These are phyloP conservation scores for Eupithecia dodoneata DNA, from an alignment of 2,888 invertebrate species.

Conservation along the genomic window DNA sequence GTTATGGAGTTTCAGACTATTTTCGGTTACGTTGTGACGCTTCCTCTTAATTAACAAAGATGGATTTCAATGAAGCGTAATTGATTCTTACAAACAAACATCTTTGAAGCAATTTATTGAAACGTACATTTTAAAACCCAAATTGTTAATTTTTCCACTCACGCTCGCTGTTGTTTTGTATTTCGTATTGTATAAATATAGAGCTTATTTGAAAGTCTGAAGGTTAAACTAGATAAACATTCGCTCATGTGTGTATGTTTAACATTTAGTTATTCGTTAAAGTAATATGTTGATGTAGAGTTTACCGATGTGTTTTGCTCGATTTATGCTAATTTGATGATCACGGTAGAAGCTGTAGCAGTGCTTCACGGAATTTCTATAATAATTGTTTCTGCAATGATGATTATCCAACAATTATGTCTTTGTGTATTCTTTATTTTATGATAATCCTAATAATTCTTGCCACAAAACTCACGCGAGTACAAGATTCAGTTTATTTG, in stretches of 20 bases:
- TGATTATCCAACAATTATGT: conserved; percentile 21
- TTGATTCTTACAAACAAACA: conserved; percentile 54
- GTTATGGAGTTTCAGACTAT: conserved; percentile 50
- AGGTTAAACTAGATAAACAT: conserved; percentile 33
- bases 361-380: neutral
- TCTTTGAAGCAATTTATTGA: conserved; percentile 18
- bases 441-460: conserved; percentile 14
- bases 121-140: conserved; percentile 2
- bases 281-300: conserved; percentile 35
- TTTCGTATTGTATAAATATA: conserved; percentile 1
- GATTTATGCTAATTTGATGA: conserved; percentile 45
- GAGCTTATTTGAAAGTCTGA: conserved; percentile 19
- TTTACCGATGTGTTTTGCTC: conserved; percentile 43
- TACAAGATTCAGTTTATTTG: neutral
- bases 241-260: conserved; percentile 5
- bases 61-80: conserved; percentile 59
- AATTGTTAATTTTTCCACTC: neutral
- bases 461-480: neutral
- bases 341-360: conserved; percentile 32
- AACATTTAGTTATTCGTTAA: conserved; percentile 28
- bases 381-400: neutral
- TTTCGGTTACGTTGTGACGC: conserved; percentile 40
- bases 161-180: conserved; percentile 5
- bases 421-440: conserved; percentile 53
- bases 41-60: conserved; percentile 56